A percentile compares a stretch with the other conserved stretches of the same genome.
These are phyloP conservation scores for Lanius collurio DNA, from an alignment of 2,113 vertebrate species.

Conservation along the genomic window DNA sequence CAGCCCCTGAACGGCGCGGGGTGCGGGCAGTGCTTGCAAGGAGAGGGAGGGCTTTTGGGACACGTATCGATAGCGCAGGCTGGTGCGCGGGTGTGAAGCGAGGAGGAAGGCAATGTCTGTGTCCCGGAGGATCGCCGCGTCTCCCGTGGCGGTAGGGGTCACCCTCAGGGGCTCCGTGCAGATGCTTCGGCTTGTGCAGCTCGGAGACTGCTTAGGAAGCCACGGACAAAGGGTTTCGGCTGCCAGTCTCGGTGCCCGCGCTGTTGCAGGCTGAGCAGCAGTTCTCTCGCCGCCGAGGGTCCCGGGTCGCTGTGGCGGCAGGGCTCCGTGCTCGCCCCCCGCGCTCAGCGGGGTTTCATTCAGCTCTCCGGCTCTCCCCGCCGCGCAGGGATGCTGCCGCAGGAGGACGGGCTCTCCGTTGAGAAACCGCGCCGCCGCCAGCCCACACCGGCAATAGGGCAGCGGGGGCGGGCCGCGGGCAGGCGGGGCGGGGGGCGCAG, in stretches of 20 bases:
- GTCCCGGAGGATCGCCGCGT: neutral
- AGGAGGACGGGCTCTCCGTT: neutral
- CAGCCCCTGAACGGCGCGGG: neutral
- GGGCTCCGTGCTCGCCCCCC: neutral
- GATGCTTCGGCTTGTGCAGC: neutral
- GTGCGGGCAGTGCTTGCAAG: neutral
- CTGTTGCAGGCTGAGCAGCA: neutral
- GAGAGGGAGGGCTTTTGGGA: neutral
- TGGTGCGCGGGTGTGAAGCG: neutral
- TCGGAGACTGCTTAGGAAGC: neutral
- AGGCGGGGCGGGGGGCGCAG: neutral
- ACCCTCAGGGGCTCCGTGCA: neutral
- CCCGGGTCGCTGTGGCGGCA: neutral
- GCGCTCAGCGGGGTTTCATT: neutral
- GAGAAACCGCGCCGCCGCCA: neutral
- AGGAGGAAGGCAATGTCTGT: neutral
- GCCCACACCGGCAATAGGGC: neutral
- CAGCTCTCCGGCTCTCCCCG: too few species aligned
- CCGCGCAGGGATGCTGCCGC: neutral
- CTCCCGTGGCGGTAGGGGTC: neutral
- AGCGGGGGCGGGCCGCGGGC: neutral
- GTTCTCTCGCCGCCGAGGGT: neutral
- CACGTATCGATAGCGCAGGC: neutral
- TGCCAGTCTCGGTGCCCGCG: neutral
- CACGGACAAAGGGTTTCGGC: neutral